phyloP scores from a whole-genome alignment of 2,113 vertebrate genomes.

The Hypanus sabinus region DNA sequence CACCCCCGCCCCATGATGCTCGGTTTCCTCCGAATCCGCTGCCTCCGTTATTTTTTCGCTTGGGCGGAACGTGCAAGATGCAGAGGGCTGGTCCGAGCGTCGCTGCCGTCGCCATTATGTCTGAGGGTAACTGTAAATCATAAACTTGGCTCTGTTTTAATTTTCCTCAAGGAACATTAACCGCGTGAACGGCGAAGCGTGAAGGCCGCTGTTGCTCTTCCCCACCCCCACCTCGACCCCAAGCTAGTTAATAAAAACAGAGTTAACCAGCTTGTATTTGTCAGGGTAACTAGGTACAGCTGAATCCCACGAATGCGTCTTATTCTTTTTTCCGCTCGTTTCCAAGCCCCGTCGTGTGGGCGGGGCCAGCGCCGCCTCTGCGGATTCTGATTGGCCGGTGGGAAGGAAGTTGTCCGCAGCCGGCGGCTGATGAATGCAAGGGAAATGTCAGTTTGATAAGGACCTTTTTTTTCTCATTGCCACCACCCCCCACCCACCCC shows the following conservation, averaged over 20 bases:
- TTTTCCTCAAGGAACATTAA: neutral
- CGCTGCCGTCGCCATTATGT: neutral
- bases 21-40: neutral
- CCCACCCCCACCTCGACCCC: neutral
- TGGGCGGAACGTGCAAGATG: neutral
- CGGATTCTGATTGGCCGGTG: slow-evolving; percentile 45
- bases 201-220: too few species aligned
- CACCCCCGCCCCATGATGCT: too few species aligned
- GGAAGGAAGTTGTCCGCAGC: slow-evolving; percentile 42
- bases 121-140: neutral
- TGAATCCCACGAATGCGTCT: neutral
- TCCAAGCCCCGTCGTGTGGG: slow-evolving; percentile 40
- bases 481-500: neutral
- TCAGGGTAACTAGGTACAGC: slow-evolving; percentile 11
- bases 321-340: slow-evolving; percentile 13
- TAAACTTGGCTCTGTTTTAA: neutral
- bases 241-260: neutral
- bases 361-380: slow-evolving; percentile 46
- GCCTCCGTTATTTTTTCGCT: neutral
- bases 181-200: too few species aligned
- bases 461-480: slow-evolving; percentile 28
- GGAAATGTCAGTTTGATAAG: slow-evolving; percentile 43
- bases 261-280: slow-evolving; percentile 23
- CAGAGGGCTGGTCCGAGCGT: neutral
- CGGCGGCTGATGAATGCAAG: slow-evolving; percentile 36